phyloP scores from a whole-genome alignment of 1,140 invertebrate species.

The Idris sp. region DNA sequence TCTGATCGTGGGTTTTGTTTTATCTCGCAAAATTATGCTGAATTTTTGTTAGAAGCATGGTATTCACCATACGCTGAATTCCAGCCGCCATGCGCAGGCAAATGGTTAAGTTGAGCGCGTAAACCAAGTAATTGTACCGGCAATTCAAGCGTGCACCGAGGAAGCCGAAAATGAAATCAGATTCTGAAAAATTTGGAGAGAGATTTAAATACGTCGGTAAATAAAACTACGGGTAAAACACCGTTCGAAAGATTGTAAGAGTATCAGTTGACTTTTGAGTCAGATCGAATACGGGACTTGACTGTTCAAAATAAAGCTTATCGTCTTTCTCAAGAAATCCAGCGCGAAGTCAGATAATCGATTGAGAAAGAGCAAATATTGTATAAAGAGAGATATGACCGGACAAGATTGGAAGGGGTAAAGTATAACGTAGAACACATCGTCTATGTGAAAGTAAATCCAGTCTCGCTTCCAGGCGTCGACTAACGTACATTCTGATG shows the following conservation, averaged over 20 bases:
- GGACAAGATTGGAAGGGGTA: background rate
- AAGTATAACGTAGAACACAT: background rate
- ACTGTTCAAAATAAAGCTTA: too few relatives aligned
- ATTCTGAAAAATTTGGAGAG: too few relatives aligned
- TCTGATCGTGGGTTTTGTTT: background rate
- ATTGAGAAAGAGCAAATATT: too few relatives aligned
- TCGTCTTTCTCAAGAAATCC: too few relatives aligned
- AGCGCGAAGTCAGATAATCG: background rate
- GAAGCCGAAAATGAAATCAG: background rate
- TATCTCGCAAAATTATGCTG: background rate
- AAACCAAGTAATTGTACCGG: conserved; percentile 1
- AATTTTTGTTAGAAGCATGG: background rate
- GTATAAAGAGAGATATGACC: too few relatives aligned
- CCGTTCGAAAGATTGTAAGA: background rate
- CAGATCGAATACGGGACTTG: background rate
- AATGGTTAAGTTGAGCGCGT: background rate
- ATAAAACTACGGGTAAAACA: background rate
- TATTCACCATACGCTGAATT: conserved; percentile 3
- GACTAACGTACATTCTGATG: too few relatives aligned
- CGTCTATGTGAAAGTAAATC: background rate
- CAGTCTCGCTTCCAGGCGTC: background rate
- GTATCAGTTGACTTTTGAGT: background rate
- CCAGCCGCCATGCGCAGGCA: background rate
- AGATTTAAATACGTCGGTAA: background rate
- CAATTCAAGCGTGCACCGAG: background rate